Conservation (phyloP, 2,888 invertebrate genomes). For the Lithophane leautieri region DNA sequence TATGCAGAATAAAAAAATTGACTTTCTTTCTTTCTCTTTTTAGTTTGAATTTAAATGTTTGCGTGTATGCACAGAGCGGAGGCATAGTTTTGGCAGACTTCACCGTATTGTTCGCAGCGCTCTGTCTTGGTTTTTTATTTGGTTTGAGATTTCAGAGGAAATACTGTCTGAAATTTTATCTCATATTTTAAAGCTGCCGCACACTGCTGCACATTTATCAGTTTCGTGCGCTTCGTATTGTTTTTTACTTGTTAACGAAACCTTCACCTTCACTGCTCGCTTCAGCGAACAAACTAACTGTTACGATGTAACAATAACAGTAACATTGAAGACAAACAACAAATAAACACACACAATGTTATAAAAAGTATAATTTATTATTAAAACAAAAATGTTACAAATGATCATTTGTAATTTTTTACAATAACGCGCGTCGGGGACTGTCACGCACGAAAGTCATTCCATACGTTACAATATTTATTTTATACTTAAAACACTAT, state of each 20-base stretch:
- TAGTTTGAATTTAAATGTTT: too few relatives aligned
- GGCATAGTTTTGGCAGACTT: too few relatives aligned
- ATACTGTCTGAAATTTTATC: neutral
- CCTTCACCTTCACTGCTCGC: slow-evolving; percentile 51
- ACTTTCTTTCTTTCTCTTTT: too few relatives aligned
- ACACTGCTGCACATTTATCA: neutral
- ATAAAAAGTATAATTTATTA: slow-evolving; percentile 90
- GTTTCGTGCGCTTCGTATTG: slow-evolving; percentile 5
- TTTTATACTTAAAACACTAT: slow-evolving; percentile 82
- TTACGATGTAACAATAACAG: neutral
- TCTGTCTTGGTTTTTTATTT: too few relatives aligned
- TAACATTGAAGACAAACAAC: slow-evolving; percentile 12
- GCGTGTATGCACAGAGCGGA: too few relatives aligned
- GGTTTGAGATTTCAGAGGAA: neutral
- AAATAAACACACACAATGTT: slow-evolving; percentile 64
- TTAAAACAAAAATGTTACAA: slow-evolving; percentile 88
- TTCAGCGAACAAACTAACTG: slow-evolving; percentile 29
- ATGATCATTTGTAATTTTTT: slow-evolving; percentile 81
- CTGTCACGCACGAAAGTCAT: slow-evolving; percentile 77
- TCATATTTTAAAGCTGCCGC: neutral
- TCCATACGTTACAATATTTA: slow-evolving; percentile 70
- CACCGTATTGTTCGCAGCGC: too few relatives aligned
- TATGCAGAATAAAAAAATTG: too few relatives aligned
- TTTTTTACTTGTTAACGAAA: slow-evolving; percentile 20
- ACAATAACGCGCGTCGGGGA: slow-evolving; percentile 76